These are phyloP conservation scores for Ridgeia piscesae DNA, from an alignment of 1,140 invertebrate genomes.

Conservation along the genomic window DNA sequence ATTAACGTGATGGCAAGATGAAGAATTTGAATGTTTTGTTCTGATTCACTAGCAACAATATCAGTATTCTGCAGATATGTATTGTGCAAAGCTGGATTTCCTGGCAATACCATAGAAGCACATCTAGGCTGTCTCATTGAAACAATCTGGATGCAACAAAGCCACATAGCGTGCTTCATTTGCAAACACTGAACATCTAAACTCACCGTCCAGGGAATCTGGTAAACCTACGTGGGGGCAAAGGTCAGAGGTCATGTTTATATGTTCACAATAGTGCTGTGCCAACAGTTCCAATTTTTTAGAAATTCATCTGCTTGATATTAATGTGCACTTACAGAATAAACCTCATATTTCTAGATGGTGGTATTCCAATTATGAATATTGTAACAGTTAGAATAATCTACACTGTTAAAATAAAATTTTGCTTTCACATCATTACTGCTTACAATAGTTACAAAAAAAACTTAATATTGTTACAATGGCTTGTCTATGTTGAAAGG, in stretches of 20 bases:
- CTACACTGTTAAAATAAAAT: background rate
- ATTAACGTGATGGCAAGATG: no score
- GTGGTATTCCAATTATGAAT: background rate
- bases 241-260: background rate
- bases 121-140: background rate
- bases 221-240: background rate
- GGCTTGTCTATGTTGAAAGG: no score
- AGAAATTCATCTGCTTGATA: background rate
- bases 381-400: no score
- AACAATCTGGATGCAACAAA: background rate
- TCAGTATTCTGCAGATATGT: background rate
- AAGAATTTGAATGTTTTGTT: no score
- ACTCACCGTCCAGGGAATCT: background rate
- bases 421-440: background rate
- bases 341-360: background rate
- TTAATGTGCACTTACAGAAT: background rate
- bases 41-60: background rate
- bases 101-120: background rate
- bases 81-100: background rate
- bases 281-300: background rate
- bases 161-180: background rate
- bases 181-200: background rate
- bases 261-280: background rate
- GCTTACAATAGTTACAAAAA: background rate
- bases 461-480: background rate